Base-by-base conservation (phyloP, 2,888 invertebrate species). In the Mechanitis messenoides region DNA sequence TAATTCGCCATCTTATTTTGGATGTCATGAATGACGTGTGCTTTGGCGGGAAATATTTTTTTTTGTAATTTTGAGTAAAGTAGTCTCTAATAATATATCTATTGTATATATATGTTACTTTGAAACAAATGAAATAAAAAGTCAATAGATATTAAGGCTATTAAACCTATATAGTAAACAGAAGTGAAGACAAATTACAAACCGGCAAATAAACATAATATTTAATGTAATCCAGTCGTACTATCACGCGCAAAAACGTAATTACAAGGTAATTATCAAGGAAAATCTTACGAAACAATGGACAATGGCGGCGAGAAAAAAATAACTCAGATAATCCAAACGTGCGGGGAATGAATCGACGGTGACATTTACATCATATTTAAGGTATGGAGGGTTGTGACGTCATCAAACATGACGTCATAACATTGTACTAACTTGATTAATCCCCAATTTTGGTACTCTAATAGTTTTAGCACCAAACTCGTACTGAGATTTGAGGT, bases 1-100 rank as follows among this genome's bases (percentile, higher is more conserved):
- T 85, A 86, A 86, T 86, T 82, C 83, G 83, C 85, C 81, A 85
- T 85, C 84, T 84, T 79, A 67, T 77, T 79, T 83, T 76, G 80
- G 76, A 79, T 77, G 78, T 73, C 68, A 68, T 69, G 69, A 71
- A 67, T 74, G 75, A 73, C 74, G 71, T 72, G 72, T 72, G 76
- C 76, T 74, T 72, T 75, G 74, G 74, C 71, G 70, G 59, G 62
- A n/a, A 57, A 46, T 35, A 46, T 59, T 63, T 59, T 61, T 59
- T 45, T 45, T 45, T 56, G 68, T 62, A 60, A 68, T 71, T 64
- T 68, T 60, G 64, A 65, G 63, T 69, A 67, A 65, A 67, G 65
- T 68, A 70, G 71, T 71, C 70, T 66, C 68, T 66, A 42, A 9
- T 42, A 42, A 7, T 11, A 9, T 42, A 9, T 3, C 9, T 42